These are phyloP conservation scores for Hanleya hanleyi DNA, from an alignment of 2,888 invertebrate genomes.

Conservation along the genomic window DNA sequence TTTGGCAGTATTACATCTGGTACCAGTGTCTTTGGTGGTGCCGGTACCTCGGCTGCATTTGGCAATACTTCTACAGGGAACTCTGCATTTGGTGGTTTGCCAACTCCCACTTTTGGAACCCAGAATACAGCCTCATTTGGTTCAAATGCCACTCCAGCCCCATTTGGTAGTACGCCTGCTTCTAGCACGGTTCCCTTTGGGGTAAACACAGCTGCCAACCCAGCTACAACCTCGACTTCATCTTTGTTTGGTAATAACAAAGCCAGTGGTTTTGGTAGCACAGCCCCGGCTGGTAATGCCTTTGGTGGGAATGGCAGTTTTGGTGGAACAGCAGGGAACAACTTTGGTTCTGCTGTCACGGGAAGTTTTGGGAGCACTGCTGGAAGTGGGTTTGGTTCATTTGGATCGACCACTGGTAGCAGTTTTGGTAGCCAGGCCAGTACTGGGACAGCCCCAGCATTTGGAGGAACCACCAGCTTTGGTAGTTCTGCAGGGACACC, in stretches of 20 bases:
- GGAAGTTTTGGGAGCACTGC: too few relatives aligned
- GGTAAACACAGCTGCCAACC: neutral
- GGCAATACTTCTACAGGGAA: neutral
- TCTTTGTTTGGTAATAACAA: neutral
- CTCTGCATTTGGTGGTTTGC: neutral
- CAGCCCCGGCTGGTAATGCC: neutral
- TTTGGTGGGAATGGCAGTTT: neutral
- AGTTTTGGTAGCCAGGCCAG: neutral
- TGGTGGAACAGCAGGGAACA: too few relatives aligned
- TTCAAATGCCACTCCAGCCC: neutral
- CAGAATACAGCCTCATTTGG: neutral
- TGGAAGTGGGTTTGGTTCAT: too few relatives aligned
- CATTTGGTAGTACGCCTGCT: neutral
- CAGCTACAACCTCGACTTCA: neutral
- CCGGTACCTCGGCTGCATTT: neutral
- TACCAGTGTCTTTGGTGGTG: neutral
- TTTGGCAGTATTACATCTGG: slow-evolving; percentile 3
- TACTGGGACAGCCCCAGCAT: neutral
- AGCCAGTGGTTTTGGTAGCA: neutral
- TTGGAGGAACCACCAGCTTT: neutral
- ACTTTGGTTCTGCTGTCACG: too few relatives aligned
- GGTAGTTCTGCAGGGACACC: neutral
- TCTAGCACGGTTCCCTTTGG: neutral
- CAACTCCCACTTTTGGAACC: neutral
- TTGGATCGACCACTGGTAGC: too few relatives aligned